Evolutionary conservation across 2,888 invertebrate genomes (phyloP), one percentile per base, ranked within the genome.

Genomic region (Drosophila cognata): DNA sequence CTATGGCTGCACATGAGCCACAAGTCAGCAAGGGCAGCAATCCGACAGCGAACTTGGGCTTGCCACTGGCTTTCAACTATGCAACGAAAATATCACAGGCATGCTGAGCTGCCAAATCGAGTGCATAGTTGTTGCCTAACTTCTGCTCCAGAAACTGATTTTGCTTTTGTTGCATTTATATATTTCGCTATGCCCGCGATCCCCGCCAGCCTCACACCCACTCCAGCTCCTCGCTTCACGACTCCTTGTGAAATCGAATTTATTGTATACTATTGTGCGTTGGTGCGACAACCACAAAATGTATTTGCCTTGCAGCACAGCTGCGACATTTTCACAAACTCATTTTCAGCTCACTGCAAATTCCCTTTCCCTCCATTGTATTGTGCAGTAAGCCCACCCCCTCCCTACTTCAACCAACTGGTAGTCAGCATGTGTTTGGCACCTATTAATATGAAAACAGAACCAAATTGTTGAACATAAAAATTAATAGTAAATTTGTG

Each of bases 401-500:
- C 36, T 16, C 0, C 8, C 18, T 2, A 8, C 2, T 10, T 18
- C 18, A 10, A 2, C 28, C 29, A 58, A 56, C 25, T 46, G 48
- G 52, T 69, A 71, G 80, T 77, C 82, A 77, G 87, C 84, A 84
- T 87, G 72, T 87, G 87, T 74, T 74, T 71, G 69, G 69, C 84
- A 70, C 71, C 82, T 84, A 84, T 87, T 84, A 78, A 84, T 84
- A 80, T 80, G 73, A 87, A 86, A 64, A 74, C 74, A 50, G 56
- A 51, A 57, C 31, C 59, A 46, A 70, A 66, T 71, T 55, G 71
- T 50, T 51, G 50, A 68, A 60, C 78, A 76, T 66, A 81, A 72
- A 75, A 84, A 82, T 82, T 84, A 84, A 84, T 84, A 84, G 85
- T 84, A 87, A 84, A 87, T 81, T 82, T 84, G 76, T 43, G 41